Evolutionary conservation across 2,888 invertebrate species (phyloP).

Genomic region (Rhorus exstirpatorius): DNA sequence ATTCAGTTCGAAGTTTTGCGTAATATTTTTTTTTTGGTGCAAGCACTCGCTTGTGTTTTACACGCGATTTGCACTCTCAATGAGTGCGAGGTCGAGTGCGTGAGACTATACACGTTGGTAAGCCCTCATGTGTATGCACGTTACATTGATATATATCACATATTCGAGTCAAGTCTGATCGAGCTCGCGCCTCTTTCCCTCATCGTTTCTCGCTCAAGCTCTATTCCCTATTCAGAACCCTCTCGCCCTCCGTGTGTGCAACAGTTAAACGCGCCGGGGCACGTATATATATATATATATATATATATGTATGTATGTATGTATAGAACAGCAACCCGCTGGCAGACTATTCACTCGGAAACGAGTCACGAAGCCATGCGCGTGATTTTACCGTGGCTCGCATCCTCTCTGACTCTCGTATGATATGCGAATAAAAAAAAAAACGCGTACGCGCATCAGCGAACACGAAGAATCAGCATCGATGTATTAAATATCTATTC

Average conservation of each 20-base stretch:
- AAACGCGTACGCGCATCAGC: constrained; percentile 28
- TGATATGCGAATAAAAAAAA: neutral
- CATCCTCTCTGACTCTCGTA: constrained; percentile 8
- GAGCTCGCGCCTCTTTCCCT: constrained; percentile 55
- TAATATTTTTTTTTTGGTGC: constrained; percentile 19
- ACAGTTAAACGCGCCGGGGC: constrained; percentile 74
- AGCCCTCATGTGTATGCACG: constrained; percentile 31
- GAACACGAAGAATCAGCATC: constrained; percentile 3
- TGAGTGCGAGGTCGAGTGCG: constrained; percentile 59
- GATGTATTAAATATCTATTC: neutral
- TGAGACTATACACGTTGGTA: constrained; percentile 47
- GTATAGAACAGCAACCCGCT: constrained; percentile 66
- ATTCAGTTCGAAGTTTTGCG: constrained; percentile 42
- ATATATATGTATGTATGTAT: no score
- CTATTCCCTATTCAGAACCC: constrained; percentile 54
- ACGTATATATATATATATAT: no score
- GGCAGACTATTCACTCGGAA: constrained; percentile 72
- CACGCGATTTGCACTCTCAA: constrained; percentile 46
- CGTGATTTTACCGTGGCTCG: constrained; percentile 61
- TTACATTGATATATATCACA: constrained; percentile 6
- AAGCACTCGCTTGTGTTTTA: constrained; percentile 40
- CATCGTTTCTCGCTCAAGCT: constrained; percentile 51
- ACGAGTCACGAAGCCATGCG: constrained; percentile 69
- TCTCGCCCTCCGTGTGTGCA: constrained; percentile 73
- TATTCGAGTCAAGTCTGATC: constrained; percentile 18